Conservation (phyloP, 2,888 invertebrate species). For the Rhopalosiphum nymphaeae region DNA sequence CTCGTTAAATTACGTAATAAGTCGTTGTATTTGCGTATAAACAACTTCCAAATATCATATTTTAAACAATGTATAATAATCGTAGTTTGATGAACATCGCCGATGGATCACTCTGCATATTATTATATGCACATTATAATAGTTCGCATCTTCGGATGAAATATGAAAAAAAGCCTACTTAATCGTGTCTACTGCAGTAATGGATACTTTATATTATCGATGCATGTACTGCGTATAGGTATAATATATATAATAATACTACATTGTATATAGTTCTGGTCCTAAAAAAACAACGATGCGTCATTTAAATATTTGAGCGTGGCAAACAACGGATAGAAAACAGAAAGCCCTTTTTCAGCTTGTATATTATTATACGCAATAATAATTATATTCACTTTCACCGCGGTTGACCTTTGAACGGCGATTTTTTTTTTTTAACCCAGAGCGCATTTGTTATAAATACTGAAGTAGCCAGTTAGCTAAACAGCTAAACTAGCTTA, state of each 20-base stretch:
- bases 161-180: not conserved
- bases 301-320: slow-evolving; percentile 23
- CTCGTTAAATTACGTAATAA: not conserved
- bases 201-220: not conserved
- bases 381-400: not conserved
- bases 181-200: not conserved
- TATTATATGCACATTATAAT: not conserved
- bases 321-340: not conserved
- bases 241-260: not conserved
- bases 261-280: not conserved
- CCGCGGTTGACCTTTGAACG: not conserved
- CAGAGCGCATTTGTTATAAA: not conserved
- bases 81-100: rapidly evolving
- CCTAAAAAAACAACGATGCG: not conserved
- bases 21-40: not conserved
- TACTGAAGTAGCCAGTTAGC: not conserved
- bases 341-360: not conserved
- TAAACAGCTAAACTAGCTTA: too few relatives aligned
- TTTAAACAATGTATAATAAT: not conserved
- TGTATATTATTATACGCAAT: not conserved
- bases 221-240: not conserved
- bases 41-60: not conserved
- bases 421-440: not conserved
- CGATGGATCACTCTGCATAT: not conserved
- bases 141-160: not conserved